Evolutionary conservation across 2,888 invertebrate genomes (phyloP).

Genomic region (Agelastica alni): DNA sequence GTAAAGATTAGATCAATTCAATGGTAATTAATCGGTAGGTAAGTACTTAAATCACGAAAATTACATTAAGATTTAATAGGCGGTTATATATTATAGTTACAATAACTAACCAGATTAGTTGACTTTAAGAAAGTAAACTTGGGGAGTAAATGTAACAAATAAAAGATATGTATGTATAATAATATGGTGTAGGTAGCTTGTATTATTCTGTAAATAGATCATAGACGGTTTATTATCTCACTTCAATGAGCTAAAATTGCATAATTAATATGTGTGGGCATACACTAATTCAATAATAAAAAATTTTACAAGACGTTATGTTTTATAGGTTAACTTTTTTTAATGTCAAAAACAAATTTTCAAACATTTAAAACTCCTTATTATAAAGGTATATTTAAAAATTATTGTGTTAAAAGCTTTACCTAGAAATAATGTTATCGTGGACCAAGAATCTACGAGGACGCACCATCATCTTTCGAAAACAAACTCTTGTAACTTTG

Average conservation of each 20-base stretch:
- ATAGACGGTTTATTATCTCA: slow-evolving; percentile 16
- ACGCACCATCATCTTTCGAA: slow-evolving; percentile 31
- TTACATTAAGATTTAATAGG: slow-evolving; percentile 7
- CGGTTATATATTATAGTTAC: too few species aligned
- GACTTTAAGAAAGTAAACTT: not conserved
- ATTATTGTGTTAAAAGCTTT: too few species aligned
- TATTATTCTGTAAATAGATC: slow-evolving; percentile 19
- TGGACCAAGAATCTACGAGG: slow-evolving; percentile 31
- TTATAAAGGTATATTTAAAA: not conserved
- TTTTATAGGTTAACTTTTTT: too few species aligned
- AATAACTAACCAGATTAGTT: slow-evolving; percentile 5
- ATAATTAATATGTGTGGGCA: slow-evolving; percentile 32
- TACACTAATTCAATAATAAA: slow-evolving; percentile 24
- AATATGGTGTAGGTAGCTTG: slow-evolving; percentile 22
- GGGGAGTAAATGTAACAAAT: too few species aligned
- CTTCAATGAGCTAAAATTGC: slow-evolving; percentile 25
- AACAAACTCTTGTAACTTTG: slow-evolving; percentile 22
- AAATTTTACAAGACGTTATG: too few species aligned
- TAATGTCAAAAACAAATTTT: not conserved
- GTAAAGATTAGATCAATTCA: slow-evolving; percentile 6
- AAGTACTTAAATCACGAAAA: slow-evolving; percentile 8
- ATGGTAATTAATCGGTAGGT: slow-evolving; percentile 3
- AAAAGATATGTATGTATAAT: too few species aligned
- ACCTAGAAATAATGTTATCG: slow-evolving; percentile 24
- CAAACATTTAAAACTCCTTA: not conserved